A percentile compares a stretch with the other conserved stretches of the same genome.
Evolutionary conservation across 1,140 invertebrate species (phyloP).

Genomic region (Halyomorpha halys): DNA sequence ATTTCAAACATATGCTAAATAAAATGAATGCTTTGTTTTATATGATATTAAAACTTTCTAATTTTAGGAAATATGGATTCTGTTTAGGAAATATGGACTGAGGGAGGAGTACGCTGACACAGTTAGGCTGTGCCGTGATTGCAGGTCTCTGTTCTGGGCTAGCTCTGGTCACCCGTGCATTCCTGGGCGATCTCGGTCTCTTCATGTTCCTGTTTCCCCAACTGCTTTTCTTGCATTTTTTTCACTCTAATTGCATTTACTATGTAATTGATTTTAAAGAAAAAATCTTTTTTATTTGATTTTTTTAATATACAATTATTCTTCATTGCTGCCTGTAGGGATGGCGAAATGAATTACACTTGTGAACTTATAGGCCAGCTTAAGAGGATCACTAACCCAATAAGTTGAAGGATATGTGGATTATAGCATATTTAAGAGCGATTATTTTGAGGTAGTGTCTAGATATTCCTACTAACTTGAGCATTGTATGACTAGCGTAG

Average conservation of each 20-base stretch:
- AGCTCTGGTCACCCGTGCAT: constrained; percentile 81
- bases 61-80: constrained; percentile 20
- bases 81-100: constrained; percentile 68
- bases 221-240: constrained; percentile 85
- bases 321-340: too few relatives aligned
- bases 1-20: not conserved
- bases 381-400: too few relatives aligned
- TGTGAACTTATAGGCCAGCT: too few relatives aligned
- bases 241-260: constrained; percentile 48
- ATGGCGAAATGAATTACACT: too few relatives aligned
- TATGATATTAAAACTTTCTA: not conserved
- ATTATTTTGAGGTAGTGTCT: too few relatives aligned
- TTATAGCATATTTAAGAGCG: too few relatives aligned
- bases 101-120: constrained; percentile 92
- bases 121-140: constrained; percentile 86
- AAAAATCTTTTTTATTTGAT: too few relatives aligned
- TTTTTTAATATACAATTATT: too few relatives aligned
- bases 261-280: too few relatives aligned
- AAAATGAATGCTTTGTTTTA: constrained; percentile 7
- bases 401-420: too few relatives aligned
- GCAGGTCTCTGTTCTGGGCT: constrained; percentile 94
- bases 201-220: constrained; percentile 73
- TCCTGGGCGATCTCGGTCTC: constrained; percentile 64
- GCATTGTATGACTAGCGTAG: too few relatives aligned
- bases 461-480: too few relatives aligned